Percentiles rank a stretch among this genome's conserved stretches.
Evolutionary conservation across 2,888 invertebrate species (phyloP).

Genomic region (Cephalotes varians): DNA sequence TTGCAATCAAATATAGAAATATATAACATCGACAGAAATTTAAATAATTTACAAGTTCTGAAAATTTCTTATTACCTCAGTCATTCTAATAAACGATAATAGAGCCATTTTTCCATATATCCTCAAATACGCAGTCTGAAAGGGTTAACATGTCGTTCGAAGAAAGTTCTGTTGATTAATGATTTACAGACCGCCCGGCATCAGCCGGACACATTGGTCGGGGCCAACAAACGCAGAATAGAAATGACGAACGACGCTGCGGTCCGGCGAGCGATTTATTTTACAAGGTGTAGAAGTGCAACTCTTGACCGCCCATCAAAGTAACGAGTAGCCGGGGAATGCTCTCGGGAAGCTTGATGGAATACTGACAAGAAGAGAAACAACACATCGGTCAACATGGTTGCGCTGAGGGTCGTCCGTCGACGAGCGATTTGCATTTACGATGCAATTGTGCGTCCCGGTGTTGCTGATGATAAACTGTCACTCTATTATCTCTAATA

Average conservation of each 20-base stretch:
- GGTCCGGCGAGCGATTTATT: conserved; percentile 74
- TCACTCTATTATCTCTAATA: conserved; percentile 35
- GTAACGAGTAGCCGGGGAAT: conserved; percentile 45
- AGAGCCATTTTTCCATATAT: conserved; percentile 5
- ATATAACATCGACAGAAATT: too few relatives aligned
- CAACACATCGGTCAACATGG: conserved; percentile 44
- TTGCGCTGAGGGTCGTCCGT: conserved; percentile 35
- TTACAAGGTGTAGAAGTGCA: conserved; percentile 62
- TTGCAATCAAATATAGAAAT: background rate
- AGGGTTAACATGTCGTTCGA: conserved; percentile 49
- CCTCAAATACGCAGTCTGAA: conserved; percentile 11
- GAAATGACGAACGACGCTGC: conserved; percentile 67
- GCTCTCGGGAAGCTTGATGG: conserved; percentile 45
- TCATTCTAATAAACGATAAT: background rate
- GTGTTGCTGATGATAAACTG: conserved; percentile 29
- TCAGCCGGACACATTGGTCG: conserved; percentile 59
- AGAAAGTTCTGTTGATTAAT: conserved; percentile 75
- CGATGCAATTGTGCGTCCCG: conserved; percentile 47
- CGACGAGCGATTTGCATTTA: conserved; percentile 53
- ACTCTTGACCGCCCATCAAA: conserved; percentile 68
- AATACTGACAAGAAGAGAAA: conserved; percentile 60
- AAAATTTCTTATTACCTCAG: background rate
- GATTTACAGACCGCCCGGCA: conserved; percentile 68
- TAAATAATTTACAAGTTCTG: background rate
- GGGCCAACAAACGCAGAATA: conserved; percentile 68